These are phyloP conservation scores for Hypena proboscidalis DNA, from an alignment of 2,888 invertebrate genomes.

Conservation along the genomic window DNA sequence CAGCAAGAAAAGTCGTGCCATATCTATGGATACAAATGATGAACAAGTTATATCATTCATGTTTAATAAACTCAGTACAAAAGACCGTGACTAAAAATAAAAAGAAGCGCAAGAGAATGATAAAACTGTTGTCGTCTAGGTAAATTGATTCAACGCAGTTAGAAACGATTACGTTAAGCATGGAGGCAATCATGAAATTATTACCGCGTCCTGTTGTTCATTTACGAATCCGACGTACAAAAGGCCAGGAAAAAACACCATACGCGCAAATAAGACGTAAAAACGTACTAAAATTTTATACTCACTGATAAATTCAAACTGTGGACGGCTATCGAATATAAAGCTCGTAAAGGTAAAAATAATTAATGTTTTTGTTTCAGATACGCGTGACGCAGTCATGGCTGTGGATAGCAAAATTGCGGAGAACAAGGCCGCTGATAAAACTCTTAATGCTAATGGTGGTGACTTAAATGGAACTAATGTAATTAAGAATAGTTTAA, in stretches of 20 bases:
- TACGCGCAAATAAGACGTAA: constrained; percentile 19
- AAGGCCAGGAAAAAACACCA: constrained; percentile 39
- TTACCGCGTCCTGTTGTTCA: constrained; percentile 76
- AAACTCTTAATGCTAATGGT: constrained; percentile 56
- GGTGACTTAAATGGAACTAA: constrained; percentile 71
- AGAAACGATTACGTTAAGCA: constrained; percentile 72
- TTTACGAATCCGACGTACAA: constrained; percentile 67
- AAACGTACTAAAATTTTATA: constrained; percentile 16
- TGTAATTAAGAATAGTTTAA: constrained; percentile 66
- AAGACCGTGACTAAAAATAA: constrained; percentile 42
- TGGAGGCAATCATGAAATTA: constrained; percentile 75
- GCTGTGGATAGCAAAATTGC: constrained; percentile 62
- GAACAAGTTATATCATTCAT: constrained; percentile 13
- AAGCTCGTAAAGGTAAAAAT: constrained; percentile 30
- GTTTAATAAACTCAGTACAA: constrained; percentile 9
- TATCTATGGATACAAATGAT: constrained; percentile 24
- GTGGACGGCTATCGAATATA: constrained; percentile 14
- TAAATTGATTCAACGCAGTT: constrained; percentile 67
- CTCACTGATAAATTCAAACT: constrained; percentile 21
- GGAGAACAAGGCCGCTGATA: constrained; percentile 59
- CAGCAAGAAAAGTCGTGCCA: constrained; percentile 44
- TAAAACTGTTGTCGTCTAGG: constrained; percentile 63
- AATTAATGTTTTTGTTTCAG: constrained; percentile 59
- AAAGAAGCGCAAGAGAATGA: constrained; percentile 52
- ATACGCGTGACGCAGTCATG: constrained; percentile 58